Evolutionary conservation across 2,113 vertebrate genomes (phyloP).

Genomic region (Pomatorhinus ruficollis): DNA sequence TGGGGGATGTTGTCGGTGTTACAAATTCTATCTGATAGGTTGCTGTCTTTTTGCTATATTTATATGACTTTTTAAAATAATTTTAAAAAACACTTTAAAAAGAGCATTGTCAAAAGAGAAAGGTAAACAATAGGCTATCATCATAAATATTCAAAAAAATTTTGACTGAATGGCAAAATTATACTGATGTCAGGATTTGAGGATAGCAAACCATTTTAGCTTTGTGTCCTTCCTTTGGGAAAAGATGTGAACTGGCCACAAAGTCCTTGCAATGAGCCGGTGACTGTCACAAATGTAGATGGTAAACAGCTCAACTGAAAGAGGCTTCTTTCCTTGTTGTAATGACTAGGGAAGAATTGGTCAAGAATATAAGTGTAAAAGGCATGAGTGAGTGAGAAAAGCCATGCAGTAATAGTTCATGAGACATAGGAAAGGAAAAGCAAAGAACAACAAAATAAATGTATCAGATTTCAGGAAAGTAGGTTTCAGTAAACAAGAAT

Average conservation of each 20-base stretch:
- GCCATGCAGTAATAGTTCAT: not conserved
- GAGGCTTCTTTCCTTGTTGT: not conserved
- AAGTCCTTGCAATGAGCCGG: not conserved
- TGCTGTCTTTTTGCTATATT: not conserved
- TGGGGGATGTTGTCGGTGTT: fast-evolving
- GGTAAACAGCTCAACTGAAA: not conserved
- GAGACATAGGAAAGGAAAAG: not conserved
- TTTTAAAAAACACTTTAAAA: not conserved
- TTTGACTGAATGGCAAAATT: not conserved
- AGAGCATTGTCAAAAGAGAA: not conserved
- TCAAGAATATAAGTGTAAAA: not conserved
- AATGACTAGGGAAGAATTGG: not conserved
- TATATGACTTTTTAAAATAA: not conserved
- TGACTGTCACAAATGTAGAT: not conserved
- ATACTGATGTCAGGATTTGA: not conserved
- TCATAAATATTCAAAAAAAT: not conserved
- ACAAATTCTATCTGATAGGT: not conserved
- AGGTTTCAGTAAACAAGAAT: not conserved
- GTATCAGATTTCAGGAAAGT: not conserved
- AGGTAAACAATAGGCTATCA: not conserved
- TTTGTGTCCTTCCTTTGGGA: not conserved
- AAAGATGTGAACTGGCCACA: not conserved
- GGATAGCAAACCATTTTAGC: not conserved
- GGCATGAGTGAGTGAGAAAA: not conserved
- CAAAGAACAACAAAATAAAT: not conserved